These are phyloP conservation scores for Phataginus tetradactyla DNA, from an alignment of 2,797 vertebrate genomes.

Conservation along the genomic window DNA sequence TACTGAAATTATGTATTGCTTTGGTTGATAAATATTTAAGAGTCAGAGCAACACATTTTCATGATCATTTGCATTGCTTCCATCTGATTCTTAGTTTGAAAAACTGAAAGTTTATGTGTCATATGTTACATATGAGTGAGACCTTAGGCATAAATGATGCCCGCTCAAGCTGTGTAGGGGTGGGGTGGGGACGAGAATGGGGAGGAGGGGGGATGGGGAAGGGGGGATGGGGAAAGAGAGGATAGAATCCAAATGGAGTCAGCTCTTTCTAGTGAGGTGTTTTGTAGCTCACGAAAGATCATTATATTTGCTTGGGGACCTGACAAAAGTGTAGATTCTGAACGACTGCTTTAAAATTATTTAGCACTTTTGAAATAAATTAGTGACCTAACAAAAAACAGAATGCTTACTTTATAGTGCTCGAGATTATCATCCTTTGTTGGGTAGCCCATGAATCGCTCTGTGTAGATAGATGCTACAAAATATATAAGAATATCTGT, in stretches of 20 bases:
- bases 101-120: slow-evolving; percentile 83
- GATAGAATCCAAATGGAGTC: slow-evolving; percentile 49
- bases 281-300: slow-evolving; percentile 69
- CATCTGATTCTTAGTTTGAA: slow-evolving; percentile 82
- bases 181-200: slow-evolving; percentile 37
- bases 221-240: slow-evolving; percentile 26
- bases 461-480: slow-evolving; percentile 89
- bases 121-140: slow-evolving; percentile 81
- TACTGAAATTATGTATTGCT: slow-evolving; percentile 84
- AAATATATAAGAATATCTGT: slow-evolving; percentile 60
- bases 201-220: slow-evolving; percentile 42
- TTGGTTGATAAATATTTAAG: slow-evolving; percentile 84
- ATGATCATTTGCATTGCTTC: slow-evolving; percentile 83
- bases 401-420: slow-evolving; percentile 88
- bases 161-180: slow-evolving; percentile 78
- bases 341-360: slow-evolving; percentile 51
- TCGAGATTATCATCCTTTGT: slow-evolving; percentile 87
- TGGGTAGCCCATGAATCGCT: slow-evolving; percentile 90
- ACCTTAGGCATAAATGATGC: slow-evolving; percentile 81
- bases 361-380: slow-evolving; percentile 39
- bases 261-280: slow-evolving; percentile 28
- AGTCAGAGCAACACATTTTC: slow-evolving; percentile 84
- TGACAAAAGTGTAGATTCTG: slow-evolving; percentile 35
- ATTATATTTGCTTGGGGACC: slow-evolving; percentile 13
- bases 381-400: slow-evolving; percentile 35